Evolutionary conservation across 2,888 invertebrate genomes (phyloP).

Genomic region (Bellardia pandia): DNA sequence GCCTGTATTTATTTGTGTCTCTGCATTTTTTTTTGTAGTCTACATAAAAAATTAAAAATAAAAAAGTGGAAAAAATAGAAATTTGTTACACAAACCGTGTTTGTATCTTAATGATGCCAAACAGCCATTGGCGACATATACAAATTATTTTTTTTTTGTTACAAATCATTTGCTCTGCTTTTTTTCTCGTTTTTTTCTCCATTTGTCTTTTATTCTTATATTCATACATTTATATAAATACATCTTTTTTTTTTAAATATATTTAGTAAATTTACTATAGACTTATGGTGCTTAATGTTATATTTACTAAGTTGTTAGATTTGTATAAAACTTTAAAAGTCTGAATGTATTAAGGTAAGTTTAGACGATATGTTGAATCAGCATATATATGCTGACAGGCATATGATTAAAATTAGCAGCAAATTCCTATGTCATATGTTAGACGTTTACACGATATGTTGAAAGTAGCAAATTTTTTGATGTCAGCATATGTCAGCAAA

Average conservation of each 20-base stretch:
- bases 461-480: no score
- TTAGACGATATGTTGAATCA: no score
- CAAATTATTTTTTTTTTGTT: constrained; percentile 63
- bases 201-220: constrained; percentile 40
- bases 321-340: background rate
- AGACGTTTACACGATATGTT: no score
- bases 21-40: constrained; percentile 39
- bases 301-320: background rate
- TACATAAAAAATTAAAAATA: constrained; percentile 27
- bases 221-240: constrained; percentile 35
- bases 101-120: constrained; percentile 69
- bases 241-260: background rate
- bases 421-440: no score
- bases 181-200: constrained; percentile 34
- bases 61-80: constrained; percentile 22
- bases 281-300: background rate
- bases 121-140: constrained; percentile 71
- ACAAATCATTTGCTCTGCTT: constrained; percentile 66
- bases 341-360: no score
- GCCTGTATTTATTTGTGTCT: constrained; percentile 46
- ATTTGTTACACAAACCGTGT: constrained; percentile 61
- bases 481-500: no score
- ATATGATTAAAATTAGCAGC: no score
- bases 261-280: background rate
- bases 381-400: no score